These are phyloP conservation scores for Elanoides forficatus DNA, from an alignment of 2,113 vertebrate species.

Conservation along the genomic window DNA sequence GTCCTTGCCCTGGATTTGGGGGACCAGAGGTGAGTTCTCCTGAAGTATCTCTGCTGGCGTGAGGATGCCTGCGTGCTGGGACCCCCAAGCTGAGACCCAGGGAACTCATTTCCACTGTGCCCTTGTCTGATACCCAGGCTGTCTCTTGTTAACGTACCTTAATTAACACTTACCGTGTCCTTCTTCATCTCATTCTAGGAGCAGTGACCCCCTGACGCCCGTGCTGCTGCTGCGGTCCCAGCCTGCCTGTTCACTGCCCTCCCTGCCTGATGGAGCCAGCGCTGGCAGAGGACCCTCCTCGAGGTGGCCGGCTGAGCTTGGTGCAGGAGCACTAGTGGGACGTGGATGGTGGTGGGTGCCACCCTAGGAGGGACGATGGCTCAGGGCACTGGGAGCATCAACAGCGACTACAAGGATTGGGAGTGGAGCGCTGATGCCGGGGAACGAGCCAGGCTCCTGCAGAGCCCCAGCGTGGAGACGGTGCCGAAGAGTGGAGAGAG, in stretches of 20 bases:
- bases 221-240: background rate
- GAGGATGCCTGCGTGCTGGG: background rate
- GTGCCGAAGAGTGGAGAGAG: conserved; percentile 32
- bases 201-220: too few species aligned
- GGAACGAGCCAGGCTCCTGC: conserved; percentile 87
- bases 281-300: background rate
- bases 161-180: background rate
- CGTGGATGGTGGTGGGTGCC: background rate
- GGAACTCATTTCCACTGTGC: background rate
- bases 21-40: background rate
- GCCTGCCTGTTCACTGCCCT: background rate
- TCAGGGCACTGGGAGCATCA: conserved; percentile 77
- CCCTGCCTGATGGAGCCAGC: background rate
- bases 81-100: background rate
- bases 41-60: background rate
- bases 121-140: rapidly evolving
- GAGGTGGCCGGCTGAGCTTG: rapidly evolving
- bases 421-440: conserved; percentile 79
- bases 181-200: background rate
- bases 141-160: background rate
- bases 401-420: conserved; percentile 83
- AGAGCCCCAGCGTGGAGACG: conserved; percentile 87
- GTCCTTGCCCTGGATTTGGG: background rate
- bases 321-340: background rate
- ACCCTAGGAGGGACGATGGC: conserved; percentile 49